Evolutionary conservation across 2,888 invertebrate species (phyloP).

Genomic region (Lysandra bellargus): DNA sequence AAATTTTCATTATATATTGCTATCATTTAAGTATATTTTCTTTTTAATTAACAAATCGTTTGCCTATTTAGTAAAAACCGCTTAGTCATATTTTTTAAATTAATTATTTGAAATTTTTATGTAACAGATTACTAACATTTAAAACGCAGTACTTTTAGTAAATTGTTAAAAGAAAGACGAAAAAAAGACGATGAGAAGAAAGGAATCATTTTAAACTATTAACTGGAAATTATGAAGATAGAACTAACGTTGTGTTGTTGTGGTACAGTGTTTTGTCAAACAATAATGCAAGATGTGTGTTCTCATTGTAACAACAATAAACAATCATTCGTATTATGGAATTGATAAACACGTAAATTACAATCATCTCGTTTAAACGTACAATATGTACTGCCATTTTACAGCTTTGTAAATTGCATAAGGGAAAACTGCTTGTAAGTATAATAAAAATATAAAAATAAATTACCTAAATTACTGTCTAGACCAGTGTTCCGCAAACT

Average conservation of each 20-base stretch:
- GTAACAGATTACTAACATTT: not conserved
- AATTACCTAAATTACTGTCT: no score
- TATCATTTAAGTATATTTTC: no score
- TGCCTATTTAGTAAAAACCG: no score
- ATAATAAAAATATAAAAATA: no score
- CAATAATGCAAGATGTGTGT: not conserved
- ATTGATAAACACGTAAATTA: not conserved
- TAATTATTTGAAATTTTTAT: not conserved
- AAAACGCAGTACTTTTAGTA: not conserved
- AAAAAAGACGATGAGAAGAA: not conserved
- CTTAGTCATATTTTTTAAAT: not conserved
- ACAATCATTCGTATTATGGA: constrained; percentile 8
- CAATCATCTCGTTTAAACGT: not conserved
- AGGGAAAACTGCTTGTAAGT: no score
- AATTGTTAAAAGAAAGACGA: not conserved
- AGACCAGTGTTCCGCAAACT: no score
- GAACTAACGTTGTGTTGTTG: not conserved
- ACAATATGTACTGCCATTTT: not conserved
- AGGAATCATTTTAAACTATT: not conserved
- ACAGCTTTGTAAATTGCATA: not conserved
- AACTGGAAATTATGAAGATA: not conserved
- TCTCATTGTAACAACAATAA: constrained; percentile 5
- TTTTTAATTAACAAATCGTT: no score
- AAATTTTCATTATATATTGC: no score
- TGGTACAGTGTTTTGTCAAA: not conserved